Evolutionary conservation across 53 echinoderm and acorn worm genomes (phyloP).

Genomic region (Zoroaster sp.): DNA sequence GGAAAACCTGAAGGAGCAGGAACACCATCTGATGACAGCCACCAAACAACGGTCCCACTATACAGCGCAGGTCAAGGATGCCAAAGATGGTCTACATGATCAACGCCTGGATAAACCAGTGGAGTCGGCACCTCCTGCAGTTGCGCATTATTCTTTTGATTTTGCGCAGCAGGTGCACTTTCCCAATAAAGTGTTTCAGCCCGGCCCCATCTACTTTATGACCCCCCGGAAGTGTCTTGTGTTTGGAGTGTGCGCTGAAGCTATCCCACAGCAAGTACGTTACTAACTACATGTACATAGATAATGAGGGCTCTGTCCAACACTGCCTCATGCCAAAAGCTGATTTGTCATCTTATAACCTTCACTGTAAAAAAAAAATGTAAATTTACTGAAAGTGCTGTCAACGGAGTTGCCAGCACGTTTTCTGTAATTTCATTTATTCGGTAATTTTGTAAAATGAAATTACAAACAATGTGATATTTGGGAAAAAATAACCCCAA

Average conservation of each 20-base stretch:
- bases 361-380: no score
- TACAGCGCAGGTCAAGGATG: constrained; percentile 11
- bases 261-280: constrained; percentile 27
- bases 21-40: constrained; percentile 1
- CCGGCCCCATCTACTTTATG: constrained; percentile 66
- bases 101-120: neutral
- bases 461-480: no score
- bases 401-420: no score
- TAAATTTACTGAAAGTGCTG: no score
- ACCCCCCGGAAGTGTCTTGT: constrained; percentile 58
- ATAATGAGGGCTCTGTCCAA: neutral
- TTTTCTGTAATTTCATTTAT: no score
- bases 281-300: neutral
- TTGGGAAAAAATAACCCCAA: no score
- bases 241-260: constrained; percentile 66
- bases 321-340: neutral
- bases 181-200: constrained; percentile 57
- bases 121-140: neutral
- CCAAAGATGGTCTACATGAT: neutral
- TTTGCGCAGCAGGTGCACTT: constrained; percentile 70
- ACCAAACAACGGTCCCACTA: neutral
- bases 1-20: constrained; percentile 17
- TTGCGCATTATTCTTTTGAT: constrained; percentile 68
- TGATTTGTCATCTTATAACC: no score
- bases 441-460: no score